Conservation (phyloP, 1,140 invertebrate species). For the Fopius arisanus region DNA sequence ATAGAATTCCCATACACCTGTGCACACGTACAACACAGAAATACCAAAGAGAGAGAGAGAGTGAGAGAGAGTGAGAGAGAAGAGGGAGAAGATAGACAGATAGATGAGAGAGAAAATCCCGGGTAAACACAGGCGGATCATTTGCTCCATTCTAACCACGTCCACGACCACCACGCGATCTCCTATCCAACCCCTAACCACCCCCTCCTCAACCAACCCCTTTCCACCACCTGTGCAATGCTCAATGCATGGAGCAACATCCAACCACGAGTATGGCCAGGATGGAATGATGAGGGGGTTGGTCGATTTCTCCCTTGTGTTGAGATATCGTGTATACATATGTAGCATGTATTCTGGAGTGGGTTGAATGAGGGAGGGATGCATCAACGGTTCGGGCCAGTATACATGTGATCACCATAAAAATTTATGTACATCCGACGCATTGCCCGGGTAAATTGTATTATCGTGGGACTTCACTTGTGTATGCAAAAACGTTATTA, state of each 20-base stretch:
- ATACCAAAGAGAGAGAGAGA: background rate
- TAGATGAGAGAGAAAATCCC: background rate
- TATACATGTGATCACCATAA: constrained; percentile 62
- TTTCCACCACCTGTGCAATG: constrained; percentile 41
- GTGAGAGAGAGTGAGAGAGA: constrained; percentile 8
- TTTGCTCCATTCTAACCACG: constrained; percentile 54
- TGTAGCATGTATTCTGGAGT: background rate
- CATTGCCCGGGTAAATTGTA: constrained; percentile 57
- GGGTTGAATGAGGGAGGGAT: constrained; percentile 22
- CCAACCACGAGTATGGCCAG: constrained; percentile 25
- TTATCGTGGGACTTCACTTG: constrained; percentile 46
- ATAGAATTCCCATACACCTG: constrained; percentile 5
- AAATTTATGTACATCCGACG: constrained; percentile 60
- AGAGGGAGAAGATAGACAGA: constrained; percentile 8
- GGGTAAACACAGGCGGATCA: constrained; percentile 30
- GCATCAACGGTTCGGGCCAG: constrained; percentile 45
- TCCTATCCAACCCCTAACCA: background rate
- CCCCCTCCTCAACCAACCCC: background rate
- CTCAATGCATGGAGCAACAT: constrained; percentile 42
- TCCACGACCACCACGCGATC: constrained; percentile 32
- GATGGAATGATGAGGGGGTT: constrained; percentile 11
- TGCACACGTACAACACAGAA: background rate
- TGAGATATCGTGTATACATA: constrained; percentile 9
- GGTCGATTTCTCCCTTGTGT: constrained; percentile 10
- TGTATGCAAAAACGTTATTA: constrained; percentile 20